Evolutionary conservation across 2,113 vertebrate species (phyloP).

Genomic region (Nothoprocta pentlandii): DNA sequence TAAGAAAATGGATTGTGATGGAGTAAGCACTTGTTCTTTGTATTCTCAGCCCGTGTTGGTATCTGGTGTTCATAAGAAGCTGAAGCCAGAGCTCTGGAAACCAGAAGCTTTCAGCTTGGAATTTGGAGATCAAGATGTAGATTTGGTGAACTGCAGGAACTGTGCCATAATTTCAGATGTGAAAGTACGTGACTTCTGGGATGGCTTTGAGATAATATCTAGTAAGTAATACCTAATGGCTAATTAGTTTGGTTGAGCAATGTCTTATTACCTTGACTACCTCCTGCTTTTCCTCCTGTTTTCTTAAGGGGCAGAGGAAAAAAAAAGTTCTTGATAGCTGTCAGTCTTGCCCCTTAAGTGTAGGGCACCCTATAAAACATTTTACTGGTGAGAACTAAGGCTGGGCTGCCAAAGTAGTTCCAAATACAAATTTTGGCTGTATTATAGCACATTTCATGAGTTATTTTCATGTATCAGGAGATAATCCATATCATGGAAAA

Average conservation of each 20-base stretch:
- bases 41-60: conserved; percentile 94
- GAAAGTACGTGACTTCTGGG: conserved; percentile 99
- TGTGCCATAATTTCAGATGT: conserved; percentile 98
- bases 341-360: not conserved
- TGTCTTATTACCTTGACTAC: conserved; percentile 5
- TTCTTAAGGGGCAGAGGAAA: not conserved
- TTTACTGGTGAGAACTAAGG: not conserved
- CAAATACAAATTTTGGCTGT: not conserved
- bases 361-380: not conserved
- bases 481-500: not conserved
- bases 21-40: conserved; percentile 70
- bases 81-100: conserved; percentile 90
- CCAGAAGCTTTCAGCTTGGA: conserved; percentile 96
- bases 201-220: conserved; percentile 95
- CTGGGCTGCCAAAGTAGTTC: not conserved
- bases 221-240: conserved; percentile 79
- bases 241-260: conserved; percentile 59
- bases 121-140: conserved; percentile 98
- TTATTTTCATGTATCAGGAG: not conserved
- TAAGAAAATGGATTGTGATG: conserved; percentile 51
- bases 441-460: not conserved
- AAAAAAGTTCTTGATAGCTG: not conserved
- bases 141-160: conserved; percentile 98
- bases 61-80: conserved; percentile 95
- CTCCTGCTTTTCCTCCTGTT: not conserved